Base-by-base conservation (phyloP, 2,888 invertebrate genomes). In the Phaedon cochleariae region DNA sequence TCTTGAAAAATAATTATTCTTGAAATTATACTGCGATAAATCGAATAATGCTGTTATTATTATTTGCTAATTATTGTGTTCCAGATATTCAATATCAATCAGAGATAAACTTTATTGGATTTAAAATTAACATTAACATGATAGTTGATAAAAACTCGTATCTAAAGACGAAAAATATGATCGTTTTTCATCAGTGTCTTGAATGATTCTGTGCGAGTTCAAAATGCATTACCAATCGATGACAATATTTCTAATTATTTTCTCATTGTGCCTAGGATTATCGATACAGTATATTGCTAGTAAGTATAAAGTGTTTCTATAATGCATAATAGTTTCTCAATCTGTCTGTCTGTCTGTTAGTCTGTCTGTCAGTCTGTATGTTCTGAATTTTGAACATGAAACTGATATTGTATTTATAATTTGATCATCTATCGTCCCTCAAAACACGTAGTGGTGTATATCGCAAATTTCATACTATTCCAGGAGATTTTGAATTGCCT, bases 31-130 rank as follows among this genome's bases (percentile, higher is more conserved):
- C n/a, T n/a, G n/a, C 15, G 17, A 26, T 12, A 54, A 31, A 34
- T 31, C 31, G 20, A 26, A 29, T 29, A 57, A 20, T 57, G 45
- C 15, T 41, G 15, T 41, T 55, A 10, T 41, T 55, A 45, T 41
- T 41, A 45, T 22, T 57, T 17, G 37, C n/a, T 37, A 41, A 41
- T 15, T 37, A 4, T 4, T 5, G 45, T 5, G 45, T 45, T 57
- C 57, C 12, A 57, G 45, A 57, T 57, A 57, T 26, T 46, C 57
- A 45, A 57, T 57, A 26, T 57, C 57, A 41, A 15, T 4, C 22
- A 57, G 7, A 18, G 57, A 57, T 57, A 57, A 55, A 57, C 57
- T 45, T 17, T 6, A 17, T 31, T 34, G 41, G 6, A 41, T 21
- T n/a, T 6, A 9, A 1, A 17, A 26, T 45, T 15, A 45, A 57